Conservation (phyloP, 2,888 invertebrate genomes). For the Drosophila cognata region DNA sequence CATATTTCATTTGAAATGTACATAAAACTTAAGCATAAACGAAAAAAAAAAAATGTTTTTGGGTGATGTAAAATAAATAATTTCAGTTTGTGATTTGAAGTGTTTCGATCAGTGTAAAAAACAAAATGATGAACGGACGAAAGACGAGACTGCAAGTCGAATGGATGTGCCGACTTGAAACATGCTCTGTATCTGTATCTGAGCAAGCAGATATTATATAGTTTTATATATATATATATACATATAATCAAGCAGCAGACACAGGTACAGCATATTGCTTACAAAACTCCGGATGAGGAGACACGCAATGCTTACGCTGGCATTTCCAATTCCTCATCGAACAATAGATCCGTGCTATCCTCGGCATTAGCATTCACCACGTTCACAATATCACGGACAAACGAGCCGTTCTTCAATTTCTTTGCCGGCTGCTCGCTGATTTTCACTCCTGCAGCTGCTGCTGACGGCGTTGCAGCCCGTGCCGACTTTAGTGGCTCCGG, state of each 20-base stretch:
- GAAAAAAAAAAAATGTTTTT: background rate
- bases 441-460: background rate
- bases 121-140: constrained; percentile 2
- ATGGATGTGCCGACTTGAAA: constrained; percentile 12
- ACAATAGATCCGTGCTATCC: constrained; percentile 51
- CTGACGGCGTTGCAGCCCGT: background rate
- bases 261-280: constrained; percentile 20
- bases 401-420: constrained; percentile 42
- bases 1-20: constrained; percentile 21
- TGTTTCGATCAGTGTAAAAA: constrained; percentile 3
- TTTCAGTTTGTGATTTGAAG: constrained; percentile 1
- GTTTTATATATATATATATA: background rate
- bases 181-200: constrained; percentile 23
- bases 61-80: constrained; percentile 20
- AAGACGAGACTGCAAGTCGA: constrained; percentile 21
- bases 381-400: background rate
- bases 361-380: constrained; percentile 39
- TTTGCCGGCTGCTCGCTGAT: constrained; percentile 37
- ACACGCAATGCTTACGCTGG: constrained; percentile 52
- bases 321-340: constrained; percentile 42
- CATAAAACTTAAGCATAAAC: constrained; percentile 16
- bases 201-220: background rate
- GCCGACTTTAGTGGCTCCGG: background rate
- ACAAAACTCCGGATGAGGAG: background rate
- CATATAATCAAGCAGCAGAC: too few relatives aligned